phyloP scores from a whole-genome alignment of 2,113 vertebrate genomes.

The Mohoua ochrocephala region DNA sequence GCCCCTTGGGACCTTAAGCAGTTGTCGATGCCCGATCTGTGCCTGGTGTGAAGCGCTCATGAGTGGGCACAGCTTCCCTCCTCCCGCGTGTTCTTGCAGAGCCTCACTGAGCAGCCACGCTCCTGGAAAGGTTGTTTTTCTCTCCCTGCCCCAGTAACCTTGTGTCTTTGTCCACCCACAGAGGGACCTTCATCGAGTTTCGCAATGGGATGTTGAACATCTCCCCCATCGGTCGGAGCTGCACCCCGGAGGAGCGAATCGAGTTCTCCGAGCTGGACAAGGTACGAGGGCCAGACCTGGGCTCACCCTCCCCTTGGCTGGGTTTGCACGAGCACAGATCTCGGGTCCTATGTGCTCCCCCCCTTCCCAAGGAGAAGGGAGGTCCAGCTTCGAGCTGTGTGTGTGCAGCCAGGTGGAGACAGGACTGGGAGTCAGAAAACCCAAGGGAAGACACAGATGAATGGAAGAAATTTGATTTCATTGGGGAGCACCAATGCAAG shows the following conservation, averaged over 20 bases:
- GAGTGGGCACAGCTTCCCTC: not conserved
- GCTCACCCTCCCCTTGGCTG: not conserved
- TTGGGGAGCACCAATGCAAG: not conserved
- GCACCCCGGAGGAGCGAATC: slow-evolving; percentile 86
- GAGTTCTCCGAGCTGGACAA: slow-evolving; percentile 97
- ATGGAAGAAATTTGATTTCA: not conserved
- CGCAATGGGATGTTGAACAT: slow-evolving; percentile 95
- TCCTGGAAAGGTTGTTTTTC: not conserved
- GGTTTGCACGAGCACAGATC: not conserved
- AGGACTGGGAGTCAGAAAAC: not conserved
- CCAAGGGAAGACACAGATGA: not conserved
- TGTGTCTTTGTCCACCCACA: slow-evolving; percentile 26
- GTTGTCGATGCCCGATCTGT: not conserved
- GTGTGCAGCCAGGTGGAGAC: not conserved
- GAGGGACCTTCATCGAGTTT: slow-evolving; percentile 98
- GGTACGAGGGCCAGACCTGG: slow-evolving; percentile 54
- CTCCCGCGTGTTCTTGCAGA: not conserved
- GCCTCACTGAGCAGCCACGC: not conserved
- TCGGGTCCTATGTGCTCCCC: not conserved
- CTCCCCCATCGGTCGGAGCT: slow-evolving; percentile 95
- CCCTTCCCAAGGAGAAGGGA: not conserved
- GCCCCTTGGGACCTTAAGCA: not conserved
- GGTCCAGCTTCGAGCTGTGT: not conserved
- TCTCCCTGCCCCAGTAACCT: not conserved
- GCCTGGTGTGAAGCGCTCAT: not conserved